phyloP scores from a whole-genome alignment of 2,113 vertebrate species.

The Misgurnus mizolepis region DNA sequence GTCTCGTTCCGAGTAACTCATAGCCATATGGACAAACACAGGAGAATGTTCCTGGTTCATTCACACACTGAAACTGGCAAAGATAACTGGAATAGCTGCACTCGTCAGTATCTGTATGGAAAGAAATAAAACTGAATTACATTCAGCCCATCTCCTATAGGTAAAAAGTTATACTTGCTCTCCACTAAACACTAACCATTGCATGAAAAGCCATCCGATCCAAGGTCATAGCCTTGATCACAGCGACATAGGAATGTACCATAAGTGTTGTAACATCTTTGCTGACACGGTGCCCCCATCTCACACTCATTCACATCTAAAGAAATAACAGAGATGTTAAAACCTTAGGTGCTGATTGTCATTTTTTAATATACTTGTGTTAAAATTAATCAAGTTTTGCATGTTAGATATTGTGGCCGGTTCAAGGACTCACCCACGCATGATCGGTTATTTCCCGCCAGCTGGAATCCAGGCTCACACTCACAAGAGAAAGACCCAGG shows the following conservation, averaged over 20 bases:
- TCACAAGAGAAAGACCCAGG: conserved; percentile 89
- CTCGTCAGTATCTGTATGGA: conserved; percentile 83
- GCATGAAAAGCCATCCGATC: conserved; percentile 80
- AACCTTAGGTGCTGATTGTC: neutral
- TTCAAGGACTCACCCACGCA: conserved; percentile 81
- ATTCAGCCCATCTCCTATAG: neutral
- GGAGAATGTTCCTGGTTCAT: conserved; percentile 86
- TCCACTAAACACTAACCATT: conserved; percentile 71
- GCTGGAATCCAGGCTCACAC: conserved; percentile 88
- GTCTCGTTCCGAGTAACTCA: conserved; percentile 81
- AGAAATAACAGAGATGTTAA: neutral
- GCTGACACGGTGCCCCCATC: conserved; percentile 89
- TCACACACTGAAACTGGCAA: conserved; percentile 87
- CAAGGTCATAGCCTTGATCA: conserved; percentile 87
- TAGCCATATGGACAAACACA: conserved; percentile 88
- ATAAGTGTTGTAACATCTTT: conserved; percentile 89
- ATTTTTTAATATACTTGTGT: too few relatives aligned
- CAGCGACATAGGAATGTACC: conserved; percentile 91
- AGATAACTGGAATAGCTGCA: conserved; percentile 90
- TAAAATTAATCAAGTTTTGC: too few relatives aligned
- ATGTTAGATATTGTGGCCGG: neutral
- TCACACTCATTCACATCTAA: conserved; percentile 91
- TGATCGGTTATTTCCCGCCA: conserved; percentile 88
- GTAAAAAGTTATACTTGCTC: neutral
- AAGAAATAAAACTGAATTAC: neutral